Percentiles rank a stretch among this genome's conserved stretches.
Conservation (phyloP, 2,113 vertebrate species). For the Pituophis catenifer region DNA sequence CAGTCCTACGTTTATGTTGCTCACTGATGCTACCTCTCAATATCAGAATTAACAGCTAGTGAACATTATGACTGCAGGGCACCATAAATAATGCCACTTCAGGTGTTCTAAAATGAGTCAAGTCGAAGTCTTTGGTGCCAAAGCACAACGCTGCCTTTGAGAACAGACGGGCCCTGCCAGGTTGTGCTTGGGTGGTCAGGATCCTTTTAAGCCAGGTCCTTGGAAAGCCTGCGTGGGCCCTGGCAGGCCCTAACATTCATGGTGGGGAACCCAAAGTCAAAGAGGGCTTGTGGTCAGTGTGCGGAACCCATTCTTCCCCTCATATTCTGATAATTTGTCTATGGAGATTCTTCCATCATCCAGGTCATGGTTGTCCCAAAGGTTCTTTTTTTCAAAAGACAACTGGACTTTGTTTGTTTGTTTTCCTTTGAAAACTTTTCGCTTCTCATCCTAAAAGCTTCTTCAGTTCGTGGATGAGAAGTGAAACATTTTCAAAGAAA, state of each 20-base stretch:
- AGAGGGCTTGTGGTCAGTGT: background rate
- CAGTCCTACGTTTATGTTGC: conserved; percentile 35
- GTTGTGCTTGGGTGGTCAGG: background rate
- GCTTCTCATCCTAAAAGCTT: background rate
- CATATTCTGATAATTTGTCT: background rate
- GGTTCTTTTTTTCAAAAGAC: background rate
- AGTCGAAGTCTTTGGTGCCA: background rate
- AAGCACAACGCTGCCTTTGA: background rate
- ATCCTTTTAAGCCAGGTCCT: background rate
- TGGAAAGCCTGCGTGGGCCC: background rate
- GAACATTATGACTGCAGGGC: conserved; percentile 43
- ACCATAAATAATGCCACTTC: background rate
- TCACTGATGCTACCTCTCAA: conserved; percentile 40
- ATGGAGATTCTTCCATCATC: background rate
- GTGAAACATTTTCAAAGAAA: background rate
- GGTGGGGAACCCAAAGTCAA: background rate
- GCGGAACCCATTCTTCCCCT: background rate
- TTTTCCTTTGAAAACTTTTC: background rate
- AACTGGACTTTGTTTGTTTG: no score
- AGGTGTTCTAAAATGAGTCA: background rate
- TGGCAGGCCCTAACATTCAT: background rate
- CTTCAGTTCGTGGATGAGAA: background rate
- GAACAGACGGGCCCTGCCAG: background rate
- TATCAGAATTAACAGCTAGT: conserved; percentile 40
- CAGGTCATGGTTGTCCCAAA: background rate